Evolutionary conservation across 1,140 invertebrate species (phyloP).

Genomic region (Penaeus japonicus): DNA sequence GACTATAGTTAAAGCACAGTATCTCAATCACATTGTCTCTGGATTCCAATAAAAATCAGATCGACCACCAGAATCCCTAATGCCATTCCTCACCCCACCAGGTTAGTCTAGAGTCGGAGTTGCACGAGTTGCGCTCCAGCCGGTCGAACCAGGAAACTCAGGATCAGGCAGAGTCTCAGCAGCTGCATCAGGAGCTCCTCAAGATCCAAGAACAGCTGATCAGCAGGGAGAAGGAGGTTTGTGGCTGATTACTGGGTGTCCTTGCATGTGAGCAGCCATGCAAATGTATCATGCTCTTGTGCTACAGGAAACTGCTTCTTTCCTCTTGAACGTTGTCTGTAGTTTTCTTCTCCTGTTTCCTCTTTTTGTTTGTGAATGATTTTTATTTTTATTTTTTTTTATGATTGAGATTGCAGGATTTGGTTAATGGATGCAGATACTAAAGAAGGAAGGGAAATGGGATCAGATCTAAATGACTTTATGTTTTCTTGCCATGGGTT

Average conservation of each 20-base stretch:
- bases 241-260: background rate
- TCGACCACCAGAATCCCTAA: background rate
- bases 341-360: no score
- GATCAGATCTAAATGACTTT: no score
- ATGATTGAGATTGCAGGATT: no score
- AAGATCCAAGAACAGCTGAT: constrained; percentile 43
- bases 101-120: constrained; percentile 50
- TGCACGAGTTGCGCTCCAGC: constrained; percentile 43
- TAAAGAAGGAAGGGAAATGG: no score
- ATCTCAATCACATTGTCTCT: background rate
- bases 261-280: background rate
- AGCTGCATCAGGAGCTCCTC: constrained; percentile 40
- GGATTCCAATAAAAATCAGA: background rate
- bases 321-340: no score
- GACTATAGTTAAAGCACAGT: no score
- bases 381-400: no score
- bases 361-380: no score
- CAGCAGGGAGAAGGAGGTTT: constrained; percentile 51
- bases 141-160: constrained; percentile 18
- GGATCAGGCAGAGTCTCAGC: constrained; percentile 35
- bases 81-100: background rate
- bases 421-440: no score
- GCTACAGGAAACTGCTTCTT: no score
- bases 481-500: no score
- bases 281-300: no score